Percentiles rank a stretch among this genome's conserved stretches.
phyloP scores from a whole-genome alignment of 1,140 invertebrate species.

The Brachionus manjavacas region DNA sequence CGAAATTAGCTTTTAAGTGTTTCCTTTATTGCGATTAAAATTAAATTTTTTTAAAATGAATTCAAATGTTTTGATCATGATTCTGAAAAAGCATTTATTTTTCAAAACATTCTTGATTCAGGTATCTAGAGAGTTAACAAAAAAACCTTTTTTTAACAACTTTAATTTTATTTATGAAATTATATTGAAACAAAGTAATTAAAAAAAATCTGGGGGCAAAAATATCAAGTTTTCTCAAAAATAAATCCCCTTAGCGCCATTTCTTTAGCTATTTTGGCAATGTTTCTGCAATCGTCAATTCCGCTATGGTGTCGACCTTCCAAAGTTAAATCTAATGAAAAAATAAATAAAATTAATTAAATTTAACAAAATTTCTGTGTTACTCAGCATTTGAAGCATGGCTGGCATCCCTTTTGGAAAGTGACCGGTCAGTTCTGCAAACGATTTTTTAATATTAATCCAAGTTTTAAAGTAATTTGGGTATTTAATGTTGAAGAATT shows the following conservation, averaged over 20 bases:
- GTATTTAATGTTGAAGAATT: conserved; percentile 51
- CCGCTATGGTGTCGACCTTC: conserved; percentile 58
- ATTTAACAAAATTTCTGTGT: conserved; percentile 36
- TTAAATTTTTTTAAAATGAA: no score
- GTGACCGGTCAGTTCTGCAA: conserved; percentile 48
- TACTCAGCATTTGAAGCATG: conserved; percentile 51
- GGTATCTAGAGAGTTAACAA: no score
- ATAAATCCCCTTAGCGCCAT: conserved; percentile 49
- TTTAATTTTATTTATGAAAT: no score
- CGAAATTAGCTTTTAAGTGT: no score
- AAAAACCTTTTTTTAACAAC: no score
- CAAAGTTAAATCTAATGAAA: background rate
- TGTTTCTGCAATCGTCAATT: conserved; percentile 59
- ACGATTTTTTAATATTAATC: conserved; percentile 63
- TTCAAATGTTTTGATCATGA: no score
- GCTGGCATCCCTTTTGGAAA: conserved; percentile 52
- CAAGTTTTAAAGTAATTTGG: conserved; percentile 61
- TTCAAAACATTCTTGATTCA: no score
- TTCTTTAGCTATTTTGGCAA: conserved; percentile 51
- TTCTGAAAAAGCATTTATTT: no score
- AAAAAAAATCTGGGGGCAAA: background rate
- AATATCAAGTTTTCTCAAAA: conserved; percentile 44
- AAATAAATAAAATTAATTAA: background rate
- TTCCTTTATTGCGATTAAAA: no score
- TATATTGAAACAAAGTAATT: background rate